Base-by-base conservation (phyloP, 2,113 vertebrate species). In the Petroica traversi region DNA sequence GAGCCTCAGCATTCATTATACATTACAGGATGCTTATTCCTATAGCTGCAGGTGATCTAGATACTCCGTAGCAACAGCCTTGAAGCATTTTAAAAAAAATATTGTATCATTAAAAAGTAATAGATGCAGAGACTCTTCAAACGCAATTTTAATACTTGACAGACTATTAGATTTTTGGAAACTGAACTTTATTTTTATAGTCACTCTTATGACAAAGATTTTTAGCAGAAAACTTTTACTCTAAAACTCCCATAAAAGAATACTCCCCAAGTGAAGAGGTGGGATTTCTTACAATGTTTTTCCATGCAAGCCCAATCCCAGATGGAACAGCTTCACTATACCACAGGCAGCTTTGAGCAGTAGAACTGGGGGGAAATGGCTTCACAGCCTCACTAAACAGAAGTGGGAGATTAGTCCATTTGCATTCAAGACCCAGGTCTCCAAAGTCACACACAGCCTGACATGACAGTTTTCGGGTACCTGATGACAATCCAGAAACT, bases 401-500 rank as follows among this genome's bases (percentile, higher is more conserved):
- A 85, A 66, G 46, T 28, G 51, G 61, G 46, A 88, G 81, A 24
- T 40, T 16, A 49, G 49, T 33, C 62, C 2, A 14, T 36, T 74
- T 55, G n/a, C 74, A 19, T 64, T 78, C 41, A 29, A 51, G 61
- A 52, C 25, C n/a, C 45, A 38, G 34, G 80, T 81, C 95, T 52
- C 25, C 0, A 0, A 52, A 89, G 85, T 25, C 6, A 8, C 58
- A 23, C 5, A 2, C 31, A 64, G 85, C 26, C 81, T 92, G 94
- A 95, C 25, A n/a, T 76, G 89, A 95, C 88, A 91, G 89, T 85
- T 73, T 77, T 93, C 92, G 94, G 89, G 90, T 79, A 94, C 85
- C 94, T 12, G 17, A 75, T 96, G 92, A 94, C 88, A 94, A 92
- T 88, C 43, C 71, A 94, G 90, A 64, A 92, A 52, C 46, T 80